phyloP scores from a whole-genome alignment of 2,888 invertebrate species.

The Antheraea assamensis region DNA sequence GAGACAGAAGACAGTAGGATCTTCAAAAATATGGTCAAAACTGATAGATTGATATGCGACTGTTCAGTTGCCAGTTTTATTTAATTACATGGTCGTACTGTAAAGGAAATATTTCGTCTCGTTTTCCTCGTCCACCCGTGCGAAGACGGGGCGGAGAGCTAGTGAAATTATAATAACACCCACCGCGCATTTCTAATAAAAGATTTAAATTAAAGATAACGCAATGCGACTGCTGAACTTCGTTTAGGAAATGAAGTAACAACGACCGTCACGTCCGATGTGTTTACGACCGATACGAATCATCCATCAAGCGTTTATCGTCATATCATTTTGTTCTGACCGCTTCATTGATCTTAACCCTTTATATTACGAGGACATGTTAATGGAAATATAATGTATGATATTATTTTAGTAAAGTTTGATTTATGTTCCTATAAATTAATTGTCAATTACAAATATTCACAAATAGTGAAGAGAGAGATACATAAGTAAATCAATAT shows the following conservation, averaged over 20 bases:
- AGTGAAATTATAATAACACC: background rate
- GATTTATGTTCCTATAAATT: background rate
- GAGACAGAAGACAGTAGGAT: no score
- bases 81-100: no score
- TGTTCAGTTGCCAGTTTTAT: no score
- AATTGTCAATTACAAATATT: no score
- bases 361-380: background rate
- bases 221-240: conserved; percentile 1
- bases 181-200: background rate
- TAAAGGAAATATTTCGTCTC: no score
- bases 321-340: conserved; percentile 8
- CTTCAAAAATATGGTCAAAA: no score
- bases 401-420: background rate
- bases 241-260: conserved; percentile 6
- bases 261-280: conserved; percentile 5
- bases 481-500: no score
- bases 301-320: conserved; percentile 9
- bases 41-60: no score
- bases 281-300: conserved; percentile 11
- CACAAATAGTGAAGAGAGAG: no score
- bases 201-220: conserved; percentile 10
- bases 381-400: background rate
- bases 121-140: no score
- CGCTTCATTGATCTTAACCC: conserved; percentile 8
- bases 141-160: no score